Conservation (phyloP, 2,888 invertebrate genomes). For the Scelioninae gen. 2 region DNA sequence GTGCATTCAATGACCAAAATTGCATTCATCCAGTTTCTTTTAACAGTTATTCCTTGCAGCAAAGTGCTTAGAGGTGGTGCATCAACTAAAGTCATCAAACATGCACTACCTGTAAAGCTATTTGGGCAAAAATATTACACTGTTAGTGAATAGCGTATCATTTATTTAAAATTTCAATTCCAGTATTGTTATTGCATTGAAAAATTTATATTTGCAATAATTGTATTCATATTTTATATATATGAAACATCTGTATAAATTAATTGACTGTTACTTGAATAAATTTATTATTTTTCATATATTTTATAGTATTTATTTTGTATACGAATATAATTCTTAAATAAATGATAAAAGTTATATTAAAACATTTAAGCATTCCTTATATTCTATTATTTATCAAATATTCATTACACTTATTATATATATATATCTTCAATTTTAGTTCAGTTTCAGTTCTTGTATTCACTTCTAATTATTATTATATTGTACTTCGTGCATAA, state of each 20-base stretch:
- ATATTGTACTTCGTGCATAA: neutral
- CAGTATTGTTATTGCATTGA: neutral
- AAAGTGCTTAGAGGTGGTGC: constrained; percentile 58
- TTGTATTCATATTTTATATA: too few species aligned
- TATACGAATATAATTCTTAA: too few species aligned
- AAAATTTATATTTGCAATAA: too few species aligned
- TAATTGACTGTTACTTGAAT: too few species aligned
- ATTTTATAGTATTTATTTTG: too few species aligned
- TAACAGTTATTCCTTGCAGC: constrained; percentile 41
- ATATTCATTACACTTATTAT: neutral
- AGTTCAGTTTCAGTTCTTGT: neutral
- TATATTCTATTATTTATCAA: too few species aligned
- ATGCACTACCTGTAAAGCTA: constrained; percentile 67
- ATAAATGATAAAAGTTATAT: too few species aligned
- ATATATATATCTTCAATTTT: neutral
- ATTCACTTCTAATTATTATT: neutral
- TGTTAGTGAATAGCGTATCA: constrained; percentile 35
- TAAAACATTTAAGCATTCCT: too few species aligned
- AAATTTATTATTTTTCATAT: too few species aligned
- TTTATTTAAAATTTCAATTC: neutral
- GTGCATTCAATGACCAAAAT: constrained; percentile 44
- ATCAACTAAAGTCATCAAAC: constrained; percentile 59
- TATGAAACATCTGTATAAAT: too few species aligned
- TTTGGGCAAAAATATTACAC: constrained; percentile 58
- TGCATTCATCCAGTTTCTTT: constrained; percentile 45